A percentile compares a stretch with the other conserved stretches of the same genome.
Conservation (phyloP, 2,888 invertebrate genomes). For the Dynastes tityus region DNA sequence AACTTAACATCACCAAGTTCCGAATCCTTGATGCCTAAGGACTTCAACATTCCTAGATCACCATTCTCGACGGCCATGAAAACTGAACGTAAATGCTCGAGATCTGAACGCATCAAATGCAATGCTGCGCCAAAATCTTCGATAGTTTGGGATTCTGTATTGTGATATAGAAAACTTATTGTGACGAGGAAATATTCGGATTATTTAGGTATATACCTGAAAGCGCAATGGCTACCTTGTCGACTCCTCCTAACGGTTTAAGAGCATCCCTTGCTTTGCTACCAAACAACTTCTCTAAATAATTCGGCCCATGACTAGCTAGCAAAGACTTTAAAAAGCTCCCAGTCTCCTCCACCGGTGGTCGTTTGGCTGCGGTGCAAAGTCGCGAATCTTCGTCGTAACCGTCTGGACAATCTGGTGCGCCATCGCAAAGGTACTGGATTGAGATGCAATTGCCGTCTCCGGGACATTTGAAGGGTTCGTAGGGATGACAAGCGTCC, state of each 20-base stretch:
- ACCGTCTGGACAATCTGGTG: constrained; percentile 94
- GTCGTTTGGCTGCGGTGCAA: constrained; percentile 96
- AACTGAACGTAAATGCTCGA: constrained; percentile 94
- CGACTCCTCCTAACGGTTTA: constrained; percentile 93
- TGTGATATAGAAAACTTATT: constrained; percentile 10
- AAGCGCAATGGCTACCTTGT: constrained; percentile 95
- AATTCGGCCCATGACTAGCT: constrained; percentile 96
- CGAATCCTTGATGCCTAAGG: constrained; percentile 95
- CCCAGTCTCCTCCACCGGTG: constrained; percentile 96
- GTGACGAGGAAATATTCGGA: too few relatives aligned
- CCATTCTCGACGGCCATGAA: constrained; percentile 97
- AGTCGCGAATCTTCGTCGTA: constrained; percentile 96
- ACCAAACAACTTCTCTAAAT: constrained; percentile 96
- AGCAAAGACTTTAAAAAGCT: constrained; percentile 95
- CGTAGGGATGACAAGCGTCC: constrained; percentile 91
- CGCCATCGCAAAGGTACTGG: constrained; percentile 95
- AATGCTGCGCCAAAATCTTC: constrained; percentile 94
- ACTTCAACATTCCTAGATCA: constrained; percentile 93
- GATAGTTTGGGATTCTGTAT: constrained; percentile 92
- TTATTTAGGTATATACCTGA: constrained; percentile 77
- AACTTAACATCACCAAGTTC: constrained; percentile 96
- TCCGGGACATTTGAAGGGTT: constrained; percentile 97
- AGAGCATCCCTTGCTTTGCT: constrained; percentile 94
- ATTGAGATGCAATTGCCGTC: constrained; percentile 96
- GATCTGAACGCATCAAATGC: constrained; percentile 88